Base-by-base conservation (phyloP, 2,797 vertebrate genomes). In the Semotilus atromaculatus region DNA sequence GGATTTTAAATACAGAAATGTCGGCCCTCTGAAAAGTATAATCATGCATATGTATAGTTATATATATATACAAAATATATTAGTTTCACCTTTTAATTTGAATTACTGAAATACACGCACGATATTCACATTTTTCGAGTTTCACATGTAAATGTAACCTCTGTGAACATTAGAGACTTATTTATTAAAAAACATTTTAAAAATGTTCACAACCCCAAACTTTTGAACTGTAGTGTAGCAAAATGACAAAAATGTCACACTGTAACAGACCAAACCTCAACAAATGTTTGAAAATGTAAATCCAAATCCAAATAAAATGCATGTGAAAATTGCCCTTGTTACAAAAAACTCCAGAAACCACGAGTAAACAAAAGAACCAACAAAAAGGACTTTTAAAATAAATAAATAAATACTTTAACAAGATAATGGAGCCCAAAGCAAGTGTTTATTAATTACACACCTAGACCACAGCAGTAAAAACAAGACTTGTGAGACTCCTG, bases 361-460 rank as follows among this genome's bases (percentile, higher is more conserved):
- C 0, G 23, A 60, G 10, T n/a, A 58, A 58, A n/a, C 9, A 58
- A 60, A 13, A 26, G 4, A 60, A 26, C 23, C 23, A 9, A n/a
- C 9, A 58, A 58, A 11, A 55, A n/a, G 29, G 7, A 34, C 19
- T 34, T 66, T 66, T 34, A 66, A 34, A 66, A 66, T 7, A 18
- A n/a, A 3, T 18, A 29, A 48, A 72, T 19, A 2, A 29, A 7
- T 23, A 53, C 5, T 70, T 70, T 40, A 40, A 7, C 26, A 21
- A 73, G 45, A 74, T 51, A 48, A 68, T 48, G 3, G 29, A 80
- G 66, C 9, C 34, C 48, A 38, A 53, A 80, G 67, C 62, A 80
- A 67, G 29, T 31, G 29, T 74, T 51, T 74, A 23, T n/a, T 34
- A 67, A 51, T 34, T 51, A 14, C 26, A 34, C 23, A 76, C 51